phyloP scores from a whole-genome alignment of 2,113 vertebrate genomes.

The Cavia porcellus region DNA sequence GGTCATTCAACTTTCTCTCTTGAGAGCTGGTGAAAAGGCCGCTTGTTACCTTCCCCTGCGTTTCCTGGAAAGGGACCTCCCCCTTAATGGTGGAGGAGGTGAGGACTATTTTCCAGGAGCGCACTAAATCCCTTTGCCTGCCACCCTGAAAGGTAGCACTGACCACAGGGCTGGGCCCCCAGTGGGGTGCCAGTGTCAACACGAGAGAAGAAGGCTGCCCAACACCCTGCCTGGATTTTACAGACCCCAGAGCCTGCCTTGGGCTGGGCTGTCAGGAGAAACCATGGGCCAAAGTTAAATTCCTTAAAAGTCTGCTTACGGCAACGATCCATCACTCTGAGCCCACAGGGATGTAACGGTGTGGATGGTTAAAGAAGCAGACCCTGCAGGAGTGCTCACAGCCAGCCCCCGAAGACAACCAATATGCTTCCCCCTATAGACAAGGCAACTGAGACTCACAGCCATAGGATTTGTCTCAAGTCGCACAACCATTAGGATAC shows the following conservation, averaged over 20 bases:
- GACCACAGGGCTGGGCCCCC: background rate
- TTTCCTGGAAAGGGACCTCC: conserved; percentile 24
- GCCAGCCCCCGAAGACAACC: background rate
- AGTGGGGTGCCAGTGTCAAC: background rate
- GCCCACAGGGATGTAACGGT: background rate
- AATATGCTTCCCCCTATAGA: background rate
- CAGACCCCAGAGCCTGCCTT: background rate
- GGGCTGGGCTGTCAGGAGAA: background rate
- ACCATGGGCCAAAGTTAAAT: background rate
- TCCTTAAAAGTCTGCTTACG: background rate
- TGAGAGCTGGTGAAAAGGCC: background rate
- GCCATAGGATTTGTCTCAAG: background rate
- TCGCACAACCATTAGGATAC: background rate
- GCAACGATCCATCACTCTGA: background rate
- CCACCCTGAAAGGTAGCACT: background rate
- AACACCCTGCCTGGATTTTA: background rate
- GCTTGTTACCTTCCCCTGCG: background rate
- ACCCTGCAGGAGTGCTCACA: fast-evolving
- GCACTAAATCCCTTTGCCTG: background rate
- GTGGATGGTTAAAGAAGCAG: background rate
- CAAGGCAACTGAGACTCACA: background rate
- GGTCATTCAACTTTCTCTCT: background rate
- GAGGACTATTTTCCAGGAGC: background rate
- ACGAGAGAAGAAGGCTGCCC: background rate
- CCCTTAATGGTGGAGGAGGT: background rate